Conservation (phyloP, 1,140 invertebrate species). For the Leptopilina clavipes region DNA sequence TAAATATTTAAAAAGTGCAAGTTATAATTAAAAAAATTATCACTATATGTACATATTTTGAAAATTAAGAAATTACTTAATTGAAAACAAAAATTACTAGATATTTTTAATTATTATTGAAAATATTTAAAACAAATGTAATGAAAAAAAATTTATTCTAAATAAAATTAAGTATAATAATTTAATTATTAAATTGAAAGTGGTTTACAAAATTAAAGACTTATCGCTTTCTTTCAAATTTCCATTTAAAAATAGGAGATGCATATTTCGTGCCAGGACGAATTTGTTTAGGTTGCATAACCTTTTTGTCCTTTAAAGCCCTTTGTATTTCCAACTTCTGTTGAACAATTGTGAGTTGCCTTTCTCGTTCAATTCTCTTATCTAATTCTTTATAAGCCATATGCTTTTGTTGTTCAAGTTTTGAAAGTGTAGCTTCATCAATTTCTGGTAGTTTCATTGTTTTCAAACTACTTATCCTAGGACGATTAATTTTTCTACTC, state of each 20-base stretch:
- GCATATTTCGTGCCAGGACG: constrained; percentile 80
- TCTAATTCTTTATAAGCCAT: constrained; percentile 86
- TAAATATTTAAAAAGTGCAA: too few species aligned
- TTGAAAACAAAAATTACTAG: too few species aligned
- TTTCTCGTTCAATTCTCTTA: constrained; percentile 88
- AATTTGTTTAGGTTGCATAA: constrained; percentile 80
- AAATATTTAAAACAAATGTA: not conserved
- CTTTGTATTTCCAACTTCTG: constrained; percentile 89
- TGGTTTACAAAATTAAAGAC: not conserved
- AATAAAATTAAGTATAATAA: too few species aligned
- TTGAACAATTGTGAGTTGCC: constrained; percentile 86
- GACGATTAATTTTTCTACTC: constrained; percentile 81
- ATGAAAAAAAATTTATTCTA: not conserved
- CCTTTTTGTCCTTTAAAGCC: constrained; percentile 81
- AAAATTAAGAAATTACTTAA: too few species aligned
- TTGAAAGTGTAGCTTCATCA: constrained; percentile 74
- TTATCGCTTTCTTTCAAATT: constrained; percentile 85
- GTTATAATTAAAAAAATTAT: too few species aligned
- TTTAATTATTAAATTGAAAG: not conserved
- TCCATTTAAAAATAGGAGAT: constrained; percentile 91
- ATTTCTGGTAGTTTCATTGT: constrained; percentile 77
- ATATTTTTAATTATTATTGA: too few species aligned
- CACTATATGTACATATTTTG: too few species aligned
- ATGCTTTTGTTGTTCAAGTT: constrained; percentile 78
- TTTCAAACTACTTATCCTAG: constrained; percentile 78